Conservation (phyloP, 2,888 invertebrate species). For the Papilio elwesi region DNA sequence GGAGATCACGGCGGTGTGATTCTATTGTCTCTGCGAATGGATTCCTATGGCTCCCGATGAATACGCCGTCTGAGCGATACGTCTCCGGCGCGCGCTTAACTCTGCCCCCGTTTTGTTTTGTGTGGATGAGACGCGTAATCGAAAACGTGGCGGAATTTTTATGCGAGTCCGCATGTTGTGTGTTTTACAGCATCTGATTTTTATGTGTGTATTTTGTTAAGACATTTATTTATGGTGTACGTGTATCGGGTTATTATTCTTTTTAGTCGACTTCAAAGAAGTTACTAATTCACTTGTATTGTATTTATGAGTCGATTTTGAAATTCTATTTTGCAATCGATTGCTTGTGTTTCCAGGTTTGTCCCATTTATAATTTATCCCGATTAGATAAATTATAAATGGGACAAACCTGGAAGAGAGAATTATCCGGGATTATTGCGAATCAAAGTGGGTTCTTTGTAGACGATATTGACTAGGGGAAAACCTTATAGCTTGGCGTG, state of each 20-base stretch:
- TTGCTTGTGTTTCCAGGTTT: too few species aligned
- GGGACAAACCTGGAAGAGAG: too few species aligned
- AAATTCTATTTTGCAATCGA: too few species aligned
- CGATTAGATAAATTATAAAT: too few species aligned
- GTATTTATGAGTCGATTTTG: neutral
- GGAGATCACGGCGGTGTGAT: conserved; percentile 63
- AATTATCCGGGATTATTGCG: too few species aligned
- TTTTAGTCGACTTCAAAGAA: neutral
- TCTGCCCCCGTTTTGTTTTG: conserved; percentile 31
- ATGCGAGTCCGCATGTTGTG: neutral
- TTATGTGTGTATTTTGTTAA: conserved; percentile 3
- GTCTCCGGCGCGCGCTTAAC: conserved; percentile 36
- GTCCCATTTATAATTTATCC: neutral
- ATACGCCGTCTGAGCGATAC: conserved; percentile 41
- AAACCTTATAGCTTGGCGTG: too few species aligned
- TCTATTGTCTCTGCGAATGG: conserved; percentile 57
- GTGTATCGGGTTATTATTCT: neutral
- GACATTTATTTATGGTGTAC: conserved; percentile 2
- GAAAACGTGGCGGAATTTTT: conserved; percentile 35
- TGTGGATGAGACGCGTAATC: conserved; percentile 35
- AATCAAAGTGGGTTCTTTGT: too few species aligned
- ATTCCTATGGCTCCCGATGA: conserved; percentile 50
- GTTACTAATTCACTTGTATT: neutral
- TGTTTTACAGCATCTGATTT: conserved; percentile 21
- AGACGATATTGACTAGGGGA: too few species aligned